Conservation (phyloP, 2,888 invertebrate species). For the Tiliacea aurago region DNA sequence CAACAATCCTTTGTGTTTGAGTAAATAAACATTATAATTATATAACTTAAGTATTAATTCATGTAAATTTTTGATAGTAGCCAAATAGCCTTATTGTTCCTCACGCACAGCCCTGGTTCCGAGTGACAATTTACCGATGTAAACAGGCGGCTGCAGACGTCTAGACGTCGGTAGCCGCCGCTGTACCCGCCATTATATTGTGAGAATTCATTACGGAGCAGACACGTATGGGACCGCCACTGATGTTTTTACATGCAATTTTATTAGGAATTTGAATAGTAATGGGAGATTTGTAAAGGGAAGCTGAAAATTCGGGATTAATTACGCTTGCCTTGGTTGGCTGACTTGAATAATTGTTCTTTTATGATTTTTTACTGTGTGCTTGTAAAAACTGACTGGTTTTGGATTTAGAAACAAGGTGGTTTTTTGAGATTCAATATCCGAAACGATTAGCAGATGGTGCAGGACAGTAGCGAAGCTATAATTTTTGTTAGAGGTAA, state of each 20-base stretch:
- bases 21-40: no score
- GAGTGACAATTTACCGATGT: slow-evolving; percentile 77
- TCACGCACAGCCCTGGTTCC: slow-evolving; percentile 54
- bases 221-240: slow-evolving; percentile 43
- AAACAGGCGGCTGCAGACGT: slow-evolving; percentile 75
- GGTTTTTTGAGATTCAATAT: background rate
- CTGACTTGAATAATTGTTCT: slow-evolving; percentile 26
- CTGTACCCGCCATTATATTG: slow-evolving; percentile 61
- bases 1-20: no score
- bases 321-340: slow-evolving; percentile 18
- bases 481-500: no score
- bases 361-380: background rate
- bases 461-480: no score
- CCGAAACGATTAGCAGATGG: background rate
- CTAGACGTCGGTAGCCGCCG: slow-evolving; percentile 71
- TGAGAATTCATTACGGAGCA: slow-evolving; percentile 61
- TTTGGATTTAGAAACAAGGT: background rate
- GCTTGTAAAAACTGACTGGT: background rate
- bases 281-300: slow-evolving; percentile 31
- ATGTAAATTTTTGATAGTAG: background rate
- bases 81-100: background rate
- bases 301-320: slow-evolving; percentile 36
- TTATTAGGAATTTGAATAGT: slow-evolving; percentile 48
- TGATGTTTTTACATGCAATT: slow-evolving; percentile 41
- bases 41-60: no score